Percentiles rank a stretch among this genome's conserved stretches.
phyloP scores from a whole-genome alignment of 2,797 vertebrate species.

The Epinephelus awoara region DNA sequence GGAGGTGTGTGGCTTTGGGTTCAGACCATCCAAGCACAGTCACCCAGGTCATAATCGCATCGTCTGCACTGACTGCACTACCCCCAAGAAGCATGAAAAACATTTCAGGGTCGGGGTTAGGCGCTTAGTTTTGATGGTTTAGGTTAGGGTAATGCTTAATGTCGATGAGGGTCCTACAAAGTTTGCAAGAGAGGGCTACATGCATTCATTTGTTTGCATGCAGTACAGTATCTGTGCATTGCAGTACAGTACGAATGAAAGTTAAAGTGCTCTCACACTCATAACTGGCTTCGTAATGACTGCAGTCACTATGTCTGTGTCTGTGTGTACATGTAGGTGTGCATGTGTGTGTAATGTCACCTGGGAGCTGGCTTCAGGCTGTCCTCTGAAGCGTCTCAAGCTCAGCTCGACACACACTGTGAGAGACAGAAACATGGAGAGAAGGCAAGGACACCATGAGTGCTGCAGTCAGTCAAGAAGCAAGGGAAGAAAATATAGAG shows the following conservation, averaged over 20 bases:
- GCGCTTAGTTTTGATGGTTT: too few species aligned
- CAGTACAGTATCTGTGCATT: not conserved
- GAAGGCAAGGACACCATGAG: not conserved
- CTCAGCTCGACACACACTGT: slow-evolving; percentile 31
- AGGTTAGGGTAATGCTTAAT: too few species aligned
- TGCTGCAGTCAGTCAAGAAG: not conserved
- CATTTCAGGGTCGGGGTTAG: too few species aligned
- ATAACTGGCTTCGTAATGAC: not conserved
- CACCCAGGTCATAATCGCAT: too few species aligned
- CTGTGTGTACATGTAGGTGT: slow-evolving; percentile 16
- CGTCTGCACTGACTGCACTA: too few species aligned
- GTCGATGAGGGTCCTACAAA: too few species aligned
- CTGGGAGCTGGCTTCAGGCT: slow-evolving; percentile 52
- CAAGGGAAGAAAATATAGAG: not conserved
- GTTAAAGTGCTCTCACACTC: not conserved
- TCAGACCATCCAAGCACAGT: too few species aligned
- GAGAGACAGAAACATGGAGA: slow-evolving; percentile 27
- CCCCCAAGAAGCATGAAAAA: too few species aligned
- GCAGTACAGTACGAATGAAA: not conserved
- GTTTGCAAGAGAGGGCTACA: too few species aligned
- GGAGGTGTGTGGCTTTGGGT: too few species aligned
- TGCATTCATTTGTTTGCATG: not conserved
- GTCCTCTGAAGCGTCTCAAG: slow-evolving; percentile 41
- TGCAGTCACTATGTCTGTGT: slow-evolving; percentile 7
- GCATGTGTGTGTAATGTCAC: slow-evolving; percentile 17